These are phyloP conservation scores for Neoaliturus tenellus DNA, from an alignment of 2,888 invertebrate genomes.

Conservation along the genomic window DNA sequence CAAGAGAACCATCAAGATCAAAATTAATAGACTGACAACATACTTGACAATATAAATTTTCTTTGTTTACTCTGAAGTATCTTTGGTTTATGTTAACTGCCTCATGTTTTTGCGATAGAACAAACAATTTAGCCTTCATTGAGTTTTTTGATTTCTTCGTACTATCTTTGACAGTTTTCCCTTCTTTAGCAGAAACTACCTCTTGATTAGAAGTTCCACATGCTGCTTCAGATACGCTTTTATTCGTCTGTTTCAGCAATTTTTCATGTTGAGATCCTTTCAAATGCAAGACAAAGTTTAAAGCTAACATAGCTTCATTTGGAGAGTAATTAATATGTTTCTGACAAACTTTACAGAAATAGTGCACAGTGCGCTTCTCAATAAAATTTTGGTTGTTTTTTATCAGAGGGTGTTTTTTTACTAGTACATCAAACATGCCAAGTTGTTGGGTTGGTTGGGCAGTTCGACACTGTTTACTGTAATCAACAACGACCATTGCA, in stretches of 20 bases:
- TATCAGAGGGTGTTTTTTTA: background rate
- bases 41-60: background rate
- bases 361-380: background rate
- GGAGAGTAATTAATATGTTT: background rate
- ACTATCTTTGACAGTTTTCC: background rate
- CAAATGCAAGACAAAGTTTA: background rate
- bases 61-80: background rate
- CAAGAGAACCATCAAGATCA: too few species aligned
- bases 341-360: background rate
- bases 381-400: background rate
- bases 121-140: background rate
- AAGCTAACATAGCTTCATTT: background rate
- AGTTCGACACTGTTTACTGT: background rate
- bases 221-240: background rate
- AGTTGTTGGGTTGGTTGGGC: background rate
- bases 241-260: background rate
- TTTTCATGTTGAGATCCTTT: background rate
- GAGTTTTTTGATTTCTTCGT: background rate
- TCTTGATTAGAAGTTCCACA: background rate
- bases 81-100: background rate
- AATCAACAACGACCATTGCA: background rate
- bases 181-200: too few species aligned
- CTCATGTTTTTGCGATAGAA: background rate
- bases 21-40: background rate
- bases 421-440: background rate